phyloP scores from a whole-genome alignment of 2,888 invertebrate species.

The Sphinx pinastri region DNA sequence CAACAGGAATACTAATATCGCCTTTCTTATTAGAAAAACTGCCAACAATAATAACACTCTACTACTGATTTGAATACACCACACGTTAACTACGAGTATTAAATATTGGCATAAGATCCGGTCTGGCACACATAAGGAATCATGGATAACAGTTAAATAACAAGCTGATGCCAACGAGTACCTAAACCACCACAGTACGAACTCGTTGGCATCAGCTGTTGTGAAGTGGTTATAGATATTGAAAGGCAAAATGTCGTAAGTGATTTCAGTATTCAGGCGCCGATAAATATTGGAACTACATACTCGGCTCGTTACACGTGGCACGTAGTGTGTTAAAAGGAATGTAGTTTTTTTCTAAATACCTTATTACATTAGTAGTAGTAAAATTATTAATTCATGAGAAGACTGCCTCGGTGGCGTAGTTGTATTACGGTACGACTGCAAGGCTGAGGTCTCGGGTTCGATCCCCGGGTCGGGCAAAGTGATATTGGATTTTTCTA shows the following conservation, averaged over 20 bases:
- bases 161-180: neutral
- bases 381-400: neutral
- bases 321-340: neutral
- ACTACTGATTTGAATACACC: too few relatives aligned
- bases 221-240: neutral
- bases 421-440: too few relatives aligned
- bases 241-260: neutral
- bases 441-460: too few relatives aligned
- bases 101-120: neutral
- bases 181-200: neutral
- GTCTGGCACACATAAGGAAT: neutral
- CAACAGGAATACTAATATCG: too few relatives aligned
- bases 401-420: too few relatives aligned
- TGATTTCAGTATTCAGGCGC: conserved; percentile 1
- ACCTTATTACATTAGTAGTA: too few relatives aligned
- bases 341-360: neutral
- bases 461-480: too few relatives aligned
- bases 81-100: too few relatives aligned
- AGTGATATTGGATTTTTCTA: too few relatives aligned
- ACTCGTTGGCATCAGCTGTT: neutral
- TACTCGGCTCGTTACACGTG: neutral
- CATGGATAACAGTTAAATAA: neutral
- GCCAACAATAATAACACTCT: too few relatives aligned
- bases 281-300: neutral
- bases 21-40: too few relatives aligned